Base-by-base conservation (phyloP, 1,140 invertebrate species). In the Maconellicoccus hirsutus region DNA sequence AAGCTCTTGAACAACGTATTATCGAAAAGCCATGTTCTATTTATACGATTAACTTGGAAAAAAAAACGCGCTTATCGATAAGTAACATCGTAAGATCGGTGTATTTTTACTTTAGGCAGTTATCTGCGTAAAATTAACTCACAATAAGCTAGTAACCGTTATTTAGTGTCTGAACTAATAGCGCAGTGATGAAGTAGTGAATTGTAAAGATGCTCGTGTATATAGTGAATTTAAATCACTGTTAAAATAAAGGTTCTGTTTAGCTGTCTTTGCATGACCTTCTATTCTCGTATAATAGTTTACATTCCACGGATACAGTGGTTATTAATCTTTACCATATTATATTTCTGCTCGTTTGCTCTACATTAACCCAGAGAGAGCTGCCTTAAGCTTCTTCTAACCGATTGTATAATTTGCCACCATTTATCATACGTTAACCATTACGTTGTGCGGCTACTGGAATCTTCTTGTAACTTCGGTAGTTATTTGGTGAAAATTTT, bases 181-280 rank as follows among this genome's bases (percentile, higher is more conserved):
- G 42, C 29, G 42, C 42, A 16, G n/a, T 19, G 12, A 52, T 19
- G 42, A 52, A 33, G 42, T 16, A 19, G 42, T 52, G 42, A 52
- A 52, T 52, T 19, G 42, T 52, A 16, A 52, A 52, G 42, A 52
- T 19, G 42, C 42, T 52, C 42, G 12, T 52, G n/a, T 52, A 52
- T 52, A 19, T 52, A 52, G 42, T 52, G 42, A 52, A 52, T 52
- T 52, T 52, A 52, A 52, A 52, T 52, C 42, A 52, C n/a, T 52
- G 42, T 52, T 52, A 52, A 52, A 52, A 52, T 52, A 52, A 52
- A 52, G 42, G 12, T 52, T 52, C n/a, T 19, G 6, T n/a, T 33
- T 33, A 52, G 42, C 42, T 52, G 42, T 52, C 42, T 52, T 52
- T 52, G 42, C 42, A 52, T 52, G 42, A 52, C 42, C 42, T 52